Percentiles rank a stretch among this genome's conserved stretches.
Evolutionary conservation across 2,797 vertebrate species (phyloP).

Genomic region (Hephaestus fuliginosus): DNA sequence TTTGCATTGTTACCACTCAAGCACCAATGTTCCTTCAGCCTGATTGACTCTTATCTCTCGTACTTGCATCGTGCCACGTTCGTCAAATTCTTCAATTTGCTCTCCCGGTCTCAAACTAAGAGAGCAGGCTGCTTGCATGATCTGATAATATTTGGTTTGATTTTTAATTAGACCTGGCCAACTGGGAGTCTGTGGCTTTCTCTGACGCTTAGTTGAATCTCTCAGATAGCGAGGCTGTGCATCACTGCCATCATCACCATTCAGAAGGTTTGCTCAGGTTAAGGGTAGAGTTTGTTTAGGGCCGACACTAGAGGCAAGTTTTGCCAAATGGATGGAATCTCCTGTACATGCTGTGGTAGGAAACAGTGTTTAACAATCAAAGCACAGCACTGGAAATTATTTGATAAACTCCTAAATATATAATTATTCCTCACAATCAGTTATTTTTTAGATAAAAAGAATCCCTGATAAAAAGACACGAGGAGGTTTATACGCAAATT

Average conservation of each 20-base stretch:
- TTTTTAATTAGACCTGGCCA: background rate
- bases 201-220: background rate
- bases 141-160: background rate
- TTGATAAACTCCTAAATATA: background rate
- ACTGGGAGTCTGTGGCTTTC: background rate
- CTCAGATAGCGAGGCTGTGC: background rate
- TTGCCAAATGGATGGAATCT: background rate
- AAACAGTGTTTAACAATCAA: slow-evolving; percentile 13
- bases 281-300: background rate
- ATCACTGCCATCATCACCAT: background rate
- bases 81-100: background rate
- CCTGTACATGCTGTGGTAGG: background rate
- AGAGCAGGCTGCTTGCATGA: background rate
- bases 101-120: background rate
- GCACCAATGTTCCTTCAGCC: background rate
- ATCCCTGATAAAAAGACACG: background rate
- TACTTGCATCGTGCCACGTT: background rate
- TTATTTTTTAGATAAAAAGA: background rate
- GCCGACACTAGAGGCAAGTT: background rate
- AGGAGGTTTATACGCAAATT: background rate
- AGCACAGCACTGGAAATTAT: background rate
- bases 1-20: background rate
- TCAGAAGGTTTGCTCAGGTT: slow-evolving; percentile 3
- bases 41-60: background rate
- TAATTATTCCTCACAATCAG: background rate